These are phyloP conservation scores for Eurosta solidaginis DNA, from an alignment of 1,140 invertebrate species.

Conservation along the genomic window DNA sequence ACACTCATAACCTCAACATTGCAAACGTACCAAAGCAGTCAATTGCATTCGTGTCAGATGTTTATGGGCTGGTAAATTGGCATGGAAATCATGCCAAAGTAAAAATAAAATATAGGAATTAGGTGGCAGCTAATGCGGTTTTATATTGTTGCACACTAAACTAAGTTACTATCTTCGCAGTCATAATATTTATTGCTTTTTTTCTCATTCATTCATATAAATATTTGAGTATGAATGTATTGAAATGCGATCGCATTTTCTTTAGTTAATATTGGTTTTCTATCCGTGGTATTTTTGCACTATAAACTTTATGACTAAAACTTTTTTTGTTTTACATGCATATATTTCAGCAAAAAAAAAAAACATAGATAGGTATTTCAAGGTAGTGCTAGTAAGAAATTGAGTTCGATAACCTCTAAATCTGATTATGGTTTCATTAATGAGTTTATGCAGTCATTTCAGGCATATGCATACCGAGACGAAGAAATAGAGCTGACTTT, in stretches of 20 bases:
- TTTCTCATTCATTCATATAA: neutral
- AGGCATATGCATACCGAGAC: neutral
- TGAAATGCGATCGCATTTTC: neutral
- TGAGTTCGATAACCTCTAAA: slow-evolving; percentile 1
- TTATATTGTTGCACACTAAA: no score
- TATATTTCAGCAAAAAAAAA: neutral
- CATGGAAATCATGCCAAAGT: slow-evolving; percentile 20
- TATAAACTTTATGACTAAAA: neutral
- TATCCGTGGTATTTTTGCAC: no score
- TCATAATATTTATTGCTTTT: neutral
- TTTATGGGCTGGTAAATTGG: slow-evolving; percentile 21
- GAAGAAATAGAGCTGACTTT: no score
- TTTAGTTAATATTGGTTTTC: neutral
- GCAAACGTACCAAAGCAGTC: neutral
- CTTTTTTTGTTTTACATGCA: neutral
- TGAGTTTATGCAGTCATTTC: neutral
- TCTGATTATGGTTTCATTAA: neutral
- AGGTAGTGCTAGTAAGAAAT: no score
- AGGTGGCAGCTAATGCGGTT: neutral
- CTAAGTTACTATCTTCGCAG: neutral
- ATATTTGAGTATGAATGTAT: neutral
- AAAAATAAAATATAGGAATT: slow-evolving; percentile 6
- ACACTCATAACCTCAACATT: no score
- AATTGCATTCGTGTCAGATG: neutral
- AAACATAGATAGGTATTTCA: neutral